Evolutionary conservation across 2,888 invertebrate species (phyloP), one percentile per base, ranked within the genome.

Genomic region (Spilarctia lutea): DNA sequence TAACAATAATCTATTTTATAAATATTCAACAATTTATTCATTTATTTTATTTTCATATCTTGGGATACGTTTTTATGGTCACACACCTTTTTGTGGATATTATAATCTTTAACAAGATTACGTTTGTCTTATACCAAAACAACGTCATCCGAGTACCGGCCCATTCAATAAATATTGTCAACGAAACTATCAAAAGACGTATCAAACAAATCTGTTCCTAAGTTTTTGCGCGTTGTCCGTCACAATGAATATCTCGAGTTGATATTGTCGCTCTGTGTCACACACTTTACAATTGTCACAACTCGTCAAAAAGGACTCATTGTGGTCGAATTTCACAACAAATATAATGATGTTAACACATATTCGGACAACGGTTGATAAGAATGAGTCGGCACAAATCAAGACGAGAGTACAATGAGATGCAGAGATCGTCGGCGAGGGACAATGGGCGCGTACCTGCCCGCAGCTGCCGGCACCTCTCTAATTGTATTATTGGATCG

Each of bases 261-360:
- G 78, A 80, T 77, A 76, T 80, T 82, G 81, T 80, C 82, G 79
- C 71, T 48, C 79, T 45, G 75, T 73, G 30, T 78, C 60, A 48
- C 67, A 68, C 66, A 81, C 79, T 81, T 75, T 69, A 78, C 66
- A 81, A 75, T 79, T 76, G 81, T 80, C 81, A 80, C 81, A 76
- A 75, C 75, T 68, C 65, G 60, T 70, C 78, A 84, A 81, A 86
- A 85, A 82, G 79, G 70, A 73, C 75, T 68, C 82, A 86, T 83
- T 87, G 85, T 89, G 75, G 74, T 85, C 81, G 77, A 72, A 89
- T 86, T 84, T 88, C 82, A 89, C 84, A 90, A 89, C 89, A 89
- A 86, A 86, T 68, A 78, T 83, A 81, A 73, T 69, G 72, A 77
- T 80, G 75, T 74, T 27, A 66, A 68, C 76, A 69, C 74, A 78